phyloP scores from a whole-genome alignment of 1,140 invertebrate species.

The Scaptomyza graminum region DNA sequence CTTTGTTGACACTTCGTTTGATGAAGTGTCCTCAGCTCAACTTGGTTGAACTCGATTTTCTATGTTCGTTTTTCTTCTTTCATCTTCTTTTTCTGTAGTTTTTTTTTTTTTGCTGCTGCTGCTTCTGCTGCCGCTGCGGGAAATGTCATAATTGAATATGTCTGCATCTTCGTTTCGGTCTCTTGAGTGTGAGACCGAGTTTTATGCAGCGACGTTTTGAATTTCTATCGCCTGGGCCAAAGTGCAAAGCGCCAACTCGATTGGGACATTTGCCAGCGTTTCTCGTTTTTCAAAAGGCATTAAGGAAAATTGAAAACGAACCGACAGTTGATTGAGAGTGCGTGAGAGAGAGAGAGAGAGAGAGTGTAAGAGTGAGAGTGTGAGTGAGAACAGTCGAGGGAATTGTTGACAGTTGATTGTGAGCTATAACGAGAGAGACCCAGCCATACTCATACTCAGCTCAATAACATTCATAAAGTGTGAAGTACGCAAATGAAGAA shows the following conservation, averaged over 20 bases:
- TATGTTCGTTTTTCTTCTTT: background rate
- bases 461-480: conserved; percentile 25
- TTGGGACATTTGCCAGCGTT: conserved; percentile 50
- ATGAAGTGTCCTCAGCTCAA: conserved; percentile 58
- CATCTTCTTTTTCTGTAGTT: background rate
- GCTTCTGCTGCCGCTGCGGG: background rate
- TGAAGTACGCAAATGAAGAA: conserved; percentile 24
- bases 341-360: background rate
- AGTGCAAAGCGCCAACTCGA: conserved; percentile 44
- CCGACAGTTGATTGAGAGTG: conserved; percentile 53
- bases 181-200: conserved; percentile 4
- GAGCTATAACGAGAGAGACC: conserved; percentile 49
- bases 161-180: conserved; percentile 32
- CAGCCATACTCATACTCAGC: conserved; percentile 1
- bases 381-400: conserved; percentile 9
- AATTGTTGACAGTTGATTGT: conserved; percentile 43
- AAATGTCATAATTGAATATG: conserved; percentile 41
- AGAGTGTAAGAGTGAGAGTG: conserved; percentile 14
- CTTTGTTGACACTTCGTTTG: conserved; percentile 75
- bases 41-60: conserved; percentile 16
- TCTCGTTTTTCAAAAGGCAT: conserved; percentile 18
- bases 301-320: conserved; percentile 64
- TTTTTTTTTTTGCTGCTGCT: background rate
- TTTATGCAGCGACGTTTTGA: conserved; percentile 54
- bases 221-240: conserved; percentile 48